Conservation (phyloP, 2,113 vertebrate genomes). For the Pitta sordida region DNA sequence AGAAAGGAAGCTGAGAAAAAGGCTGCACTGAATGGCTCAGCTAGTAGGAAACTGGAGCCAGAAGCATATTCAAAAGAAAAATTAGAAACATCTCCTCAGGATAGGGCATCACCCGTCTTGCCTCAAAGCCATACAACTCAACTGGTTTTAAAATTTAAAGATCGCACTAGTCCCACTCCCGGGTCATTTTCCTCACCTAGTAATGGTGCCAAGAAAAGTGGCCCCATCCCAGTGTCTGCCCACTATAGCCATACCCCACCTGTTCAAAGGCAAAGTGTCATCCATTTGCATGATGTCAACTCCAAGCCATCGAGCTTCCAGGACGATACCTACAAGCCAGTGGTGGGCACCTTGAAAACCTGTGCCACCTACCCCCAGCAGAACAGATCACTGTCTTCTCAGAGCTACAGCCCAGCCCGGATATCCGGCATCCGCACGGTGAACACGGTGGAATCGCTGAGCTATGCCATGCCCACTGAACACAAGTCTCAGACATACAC, state of each 20-base stretch:
- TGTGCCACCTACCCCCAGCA: slow-evolving; percentile 98
- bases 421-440: slow-evolving; percentile 84
- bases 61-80: slow-evolving; percentile 76
- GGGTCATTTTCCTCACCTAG: slow-evolving; percentile 83
- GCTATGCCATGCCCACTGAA: slow-evolving; percentile 84
- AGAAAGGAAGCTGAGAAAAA: slow-evolving; percentile 84
- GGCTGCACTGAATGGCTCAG: slow-evolving; percentile 52
- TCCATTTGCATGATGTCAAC: slow-evolving; percentile 90
- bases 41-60: slow-evolving; percentile 70
- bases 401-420: slow-evolving; percentile 93
- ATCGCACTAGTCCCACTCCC: slow-evolving; percentile 83
- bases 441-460: slow-evolving; percentile 82
- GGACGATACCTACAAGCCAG: slow-evolving; percentile 84
- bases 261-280: slow-evolving; percentile 91
- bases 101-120: slow-evolving; percentile 86
- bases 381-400: slow-evolving; percentile 93
- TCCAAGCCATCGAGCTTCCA: slow-evolving; percentile 85
- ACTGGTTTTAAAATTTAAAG: slow-evolving; percentile 85
- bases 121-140: slow-evolving; percentile 82
- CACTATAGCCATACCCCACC: slow-evolving; percentile 96
- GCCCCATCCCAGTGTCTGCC: slow-evolving; percentile 81
- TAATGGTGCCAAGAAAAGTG: slow-evolving; percentile 79
- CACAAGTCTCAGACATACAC: slow-evolving; percentile 95
- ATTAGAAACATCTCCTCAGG: slow-evolving; percentile 81
- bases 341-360: slow-evolving; percentile 88